Percentiles rank a stretch among this genome's conserved stretches.
Evolutionary conservation across 92 coral and sea anemone genomes (phyloP).

Genomic region (Galaxea fascicularis): DNA sequence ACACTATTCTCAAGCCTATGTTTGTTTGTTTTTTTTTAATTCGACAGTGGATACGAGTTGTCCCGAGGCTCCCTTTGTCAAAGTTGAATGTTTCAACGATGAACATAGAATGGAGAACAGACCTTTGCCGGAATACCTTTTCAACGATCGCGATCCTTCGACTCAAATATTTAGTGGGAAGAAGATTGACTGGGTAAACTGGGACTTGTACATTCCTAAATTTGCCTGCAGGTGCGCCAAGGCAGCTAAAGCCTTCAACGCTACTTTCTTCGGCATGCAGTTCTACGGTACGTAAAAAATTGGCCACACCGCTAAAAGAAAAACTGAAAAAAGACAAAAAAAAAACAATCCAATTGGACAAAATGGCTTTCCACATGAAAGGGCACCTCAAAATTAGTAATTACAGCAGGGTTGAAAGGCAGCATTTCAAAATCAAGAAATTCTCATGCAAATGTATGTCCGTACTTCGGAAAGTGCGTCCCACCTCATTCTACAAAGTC

Average conservation of each 20-base stretch:
- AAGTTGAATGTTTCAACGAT: slow-evolving; percentile 65
- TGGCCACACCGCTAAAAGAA: no score
- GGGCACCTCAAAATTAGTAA: no score
- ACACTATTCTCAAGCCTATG: no score
- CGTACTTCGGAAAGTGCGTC: no score
- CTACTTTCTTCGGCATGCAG: slow-evolving; percentile 66
- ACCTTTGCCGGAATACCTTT: slow-evolving; percentile 69
- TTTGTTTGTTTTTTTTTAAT: background rate
- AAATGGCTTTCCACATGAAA: no score
- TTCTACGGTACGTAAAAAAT: slow-evolving; percentile 54
- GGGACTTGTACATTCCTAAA: slow-evolving; percentile 71
- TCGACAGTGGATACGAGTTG: slow-evolving; percentile 36
- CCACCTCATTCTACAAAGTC: no score
- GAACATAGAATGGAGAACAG: slow-evolving; percentile 27
- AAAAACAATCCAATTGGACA: no score
- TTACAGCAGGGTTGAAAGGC: no score
- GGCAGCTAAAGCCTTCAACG: slow-evolving; percentile 50
- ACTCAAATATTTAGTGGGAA: slow-evolving; percentile 65
- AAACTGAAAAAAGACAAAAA: no score
- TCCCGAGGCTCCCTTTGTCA: slow-evolving; percentile 38
- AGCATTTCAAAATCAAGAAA: no score
- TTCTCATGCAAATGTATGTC: no score
- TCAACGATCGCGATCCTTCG: slow-evolving; percentile 73
- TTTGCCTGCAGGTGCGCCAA: slow-evolving; percentile 74
- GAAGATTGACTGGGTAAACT: slow-evolving; percentile 67